Percentiles rank a stretch among this genome's conserved stretches.
These are phyloP conservation scores for Eupithecia insigniata DNA, from an alignment of 2,888 invertebrate genomes.

Conservation along the genomic window DNA sequence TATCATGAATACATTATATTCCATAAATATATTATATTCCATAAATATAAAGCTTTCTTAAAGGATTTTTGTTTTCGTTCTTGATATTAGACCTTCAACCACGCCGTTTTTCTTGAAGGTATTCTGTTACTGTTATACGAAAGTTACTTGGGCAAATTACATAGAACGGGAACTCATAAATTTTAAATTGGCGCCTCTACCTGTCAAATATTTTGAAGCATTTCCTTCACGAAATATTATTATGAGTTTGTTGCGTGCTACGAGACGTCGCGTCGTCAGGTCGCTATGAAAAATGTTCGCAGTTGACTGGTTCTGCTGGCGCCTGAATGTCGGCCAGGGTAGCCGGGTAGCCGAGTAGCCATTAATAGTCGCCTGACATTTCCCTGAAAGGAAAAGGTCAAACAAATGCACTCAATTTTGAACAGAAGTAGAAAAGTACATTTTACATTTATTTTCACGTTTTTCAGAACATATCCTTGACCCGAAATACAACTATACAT, in stretches of 20 bases:
- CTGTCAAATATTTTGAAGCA: constrained; percentile 13
- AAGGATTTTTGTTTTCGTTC: neutral
- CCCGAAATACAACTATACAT: neutral
- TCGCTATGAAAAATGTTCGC: constrained; percentile 67
- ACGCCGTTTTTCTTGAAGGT: neutral
- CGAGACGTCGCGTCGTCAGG: constrained; percentile 56
- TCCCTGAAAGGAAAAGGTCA: constrained; percentile 37
- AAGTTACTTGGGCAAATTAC: neutral
- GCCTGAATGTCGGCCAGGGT: constrained; percentile 47
- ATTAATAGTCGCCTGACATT: constrained; percentile 44
- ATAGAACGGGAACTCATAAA: constrained; percentile 3
- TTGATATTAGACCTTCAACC: neutral
- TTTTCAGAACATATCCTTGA: neutral
- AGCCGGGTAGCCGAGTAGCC: constrained; percentile 37
- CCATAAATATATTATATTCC: neutral
- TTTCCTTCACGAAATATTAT: constrained; percentile 14
- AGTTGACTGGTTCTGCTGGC: constrained; percentile 50
- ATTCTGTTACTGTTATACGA: neutral
- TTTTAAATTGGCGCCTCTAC: constrained; percentile 8
- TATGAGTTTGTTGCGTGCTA: constrained; percentile 60
- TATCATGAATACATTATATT: neutral
- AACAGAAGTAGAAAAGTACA: neutral
- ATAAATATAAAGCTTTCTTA: neutral
- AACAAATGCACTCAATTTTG: constrained; percentile 29
- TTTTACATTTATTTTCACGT: neutral